Conservation (phyloP, 2,113 vertebrate genomes). For the Petromus typicus region DNA sequence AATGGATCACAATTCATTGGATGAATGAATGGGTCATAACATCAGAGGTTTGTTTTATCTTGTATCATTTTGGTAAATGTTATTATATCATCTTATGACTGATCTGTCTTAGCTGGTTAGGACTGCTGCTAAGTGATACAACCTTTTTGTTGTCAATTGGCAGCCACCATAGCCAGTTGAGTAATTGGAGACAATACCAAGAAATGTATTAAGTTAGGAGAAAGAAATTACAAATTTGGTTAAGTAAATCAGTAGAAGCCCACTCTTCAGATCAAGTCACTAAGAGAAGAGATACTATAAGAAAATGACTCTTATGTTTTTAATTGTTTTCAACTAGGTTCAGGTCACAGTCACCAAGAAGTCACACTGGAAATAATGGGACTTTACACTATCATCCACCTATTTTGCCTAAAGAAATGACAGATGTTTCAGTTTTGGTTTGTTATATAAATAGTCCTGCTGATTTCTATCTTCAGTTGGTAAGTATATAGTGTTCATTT, state of each 20-base stretch:
- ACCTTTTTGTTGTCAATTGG: neutral
- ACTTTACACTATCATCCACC: constrained; percentile 87
- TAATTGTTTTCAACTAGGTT: constrained; percentile 82
- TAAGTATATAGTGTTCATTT: constrained; percentile 82
- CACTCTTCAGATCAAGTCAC: constrained; percentile 5
- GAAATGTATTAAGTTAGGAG: constrained; percentile 41
- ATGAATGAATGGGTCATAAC: neutral
- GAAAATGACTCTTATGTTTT: constrained; percentile 51
- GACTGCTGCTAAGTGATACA: neutral
- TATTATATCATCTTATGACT: neutral
- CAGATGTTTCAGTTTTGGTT: constrained; percentile 87
- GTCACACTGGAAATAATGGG: constrained; percentile 61
- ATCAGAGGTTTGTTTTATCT: neutral
- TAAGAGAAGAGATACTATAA: constrained; percentile 19
- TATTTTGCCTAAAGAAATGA: constrained; percentile 85
- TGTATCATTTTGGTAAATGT: neutral
- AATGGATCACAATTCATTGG: neutral
- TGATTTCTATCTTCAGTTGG: constrained; percentile 95
- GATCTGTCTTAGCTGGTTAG: neutral
- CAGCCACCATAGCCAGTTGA: neutral
- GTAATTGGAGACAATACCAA: constrained; percentile 45
- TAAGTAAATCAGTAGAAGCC: constrained; percentile 46
- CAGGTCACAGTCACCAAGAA: constrained; percentile 75
- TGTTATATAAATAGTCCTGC: constrained; percentile 91
- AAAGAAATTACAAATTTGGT: constrained; percentile 29